Conservation (phyloP, 1,140 invertebrate species). For the Lethrus apterus region DNA sequence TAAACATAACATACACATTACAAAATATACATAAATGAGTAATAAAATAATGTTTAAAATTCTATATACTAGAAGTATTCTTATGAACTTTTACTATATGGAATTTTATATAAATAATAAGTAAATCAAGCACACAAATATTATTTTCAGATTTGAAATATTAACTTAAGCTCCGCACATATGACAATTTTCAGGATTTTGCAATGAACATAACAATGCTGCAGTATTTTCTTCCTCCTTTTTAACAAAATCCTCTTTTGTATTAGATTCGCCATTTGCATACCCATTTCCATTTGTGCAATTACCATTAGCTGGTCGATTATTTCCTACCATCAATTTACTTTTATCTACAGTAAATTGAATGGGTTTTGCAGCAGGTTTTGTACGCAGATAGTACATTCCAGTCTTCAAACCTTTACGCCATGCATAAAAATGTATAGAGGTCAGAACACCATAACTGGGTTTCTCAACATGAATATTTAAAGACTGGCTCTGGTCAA, state of each 20-base stretch:
- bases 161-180: constrained; percentile 61
- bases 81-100: too few species aligned
- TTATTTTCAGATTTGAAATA: too few species aligned
- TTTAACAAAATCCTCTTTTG: constrained; percentile 35
- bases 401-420: constrained; percentile 95
- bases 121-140: too few species aligned
- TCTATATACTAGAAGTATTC: too few species aligned
- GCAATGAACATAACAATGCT: constrained; percentile 75
- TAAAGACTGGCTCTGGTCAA: constrained; percentile 97
- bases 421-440: constrained; percentile 99
- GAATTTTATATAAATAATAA: too few species aligned
- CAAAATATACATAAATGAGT: too few species aligned
- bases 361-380: constrained; percentile 91
- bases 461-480: constrained; percentile 96
- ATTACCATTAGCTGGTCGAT: constrained; percentile 20
- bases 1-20: too few species aligned
- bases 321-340: constrained; percentile 50
- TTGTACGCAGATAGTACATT: constrained; percentile 98
- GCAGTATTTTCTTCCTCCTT: constrained; percentile 63
- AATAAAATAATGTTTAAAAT: too few species aligned
- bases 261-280: constrained; percentile 29
- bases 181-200: constrained; percentile 87
- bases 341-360: constrained; percentile 97
- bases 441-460: constrained; percentile 87
- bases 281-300: constrained; percentile 15